Evolutionary conservation across 2,797 vertebrate species (phyloP).

Genomic region (Falco berigora): DNA sequence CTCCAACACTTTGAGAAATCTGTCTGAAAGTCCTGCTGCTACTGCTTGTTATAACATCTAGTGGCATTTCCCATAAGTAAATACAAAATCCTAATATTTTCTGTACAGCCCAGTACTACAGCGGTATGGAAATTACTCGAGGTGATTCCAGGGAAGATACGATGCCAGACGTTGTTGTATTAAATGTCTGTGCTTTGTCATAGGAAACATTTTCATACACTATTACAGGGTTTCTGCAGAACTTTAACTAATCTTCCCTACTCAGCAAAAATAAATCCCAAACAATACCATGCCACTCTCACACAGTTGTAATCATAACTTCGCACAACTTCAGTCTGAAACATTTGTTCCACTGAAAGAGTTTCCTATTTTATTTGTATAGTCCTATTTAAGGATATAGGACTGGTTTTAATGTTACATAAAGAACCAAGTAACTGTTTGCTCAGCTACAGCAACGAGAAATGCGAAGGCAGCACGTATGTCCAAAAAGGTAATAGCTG

Average conservation of each 20-base stretch:
- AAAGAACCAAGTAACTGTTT: background rate
- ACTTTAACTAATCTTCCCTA: background rate
- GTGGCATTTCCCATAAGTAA: background rate
- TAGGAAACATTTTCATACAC: background rate
- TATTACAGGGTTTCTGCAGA: background rate
- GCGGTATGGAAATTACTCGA: background rate
- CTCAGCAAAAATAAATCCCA: background rate
- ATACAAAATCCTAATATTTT: background rate
- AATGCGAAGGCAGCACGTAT: background rate
- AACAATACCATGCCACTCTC: background rate
- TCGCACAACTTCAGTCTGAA: background rate
- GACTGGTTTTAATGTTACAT: background rate
- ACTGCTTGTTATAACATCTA: background rate
- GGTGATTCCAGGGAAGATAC: background rate
- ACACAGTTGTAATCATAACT: background rate
- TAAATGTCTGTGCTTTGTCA: background rate
- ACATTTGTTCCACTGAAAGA: background rate
- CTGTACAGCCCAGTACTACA: background rate
- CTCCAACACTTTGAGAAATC: background rate
- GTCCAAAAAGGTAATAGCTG: slow-evolving; percentile 8
- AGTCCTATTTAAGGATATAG: background rate
- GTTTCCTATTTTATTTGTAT: background rate
- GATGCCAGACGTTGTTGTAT: background rate
- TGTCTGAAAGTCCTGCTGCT: background rate
- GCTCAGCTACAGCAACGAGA: background rate